Evolutionary conservation across 2,888 invertebrate species (phyloP), one percentile per base, ranked within the genome.

Genomic region (Bursaphelenchus okinawaensis): DNA sequence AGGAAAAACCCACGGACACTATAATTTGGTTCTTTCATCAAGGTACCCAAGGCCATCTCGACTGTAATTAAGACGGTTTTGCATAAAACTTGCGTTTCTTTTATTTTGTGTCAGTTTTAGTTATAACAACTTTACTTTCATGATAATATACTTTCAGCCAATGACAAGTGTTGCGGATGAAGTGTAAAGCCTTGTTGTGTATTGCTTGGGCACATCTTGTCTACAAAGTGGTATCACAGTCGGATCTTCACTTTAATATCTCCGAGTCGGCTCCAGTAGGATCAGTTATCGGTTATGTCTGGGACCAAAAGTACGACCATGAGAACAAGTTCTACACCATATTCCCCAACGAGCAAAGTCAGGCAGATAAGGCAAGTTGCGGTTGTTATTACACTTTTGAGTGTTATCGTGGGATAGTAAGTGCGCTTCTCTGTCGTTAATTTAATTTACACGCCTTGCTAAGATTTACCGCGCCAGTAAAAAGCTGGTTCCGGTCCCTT

Each of bases 311-410:
- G n/a, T 16, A n/a, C 12, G 12, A 12, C 2, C 40, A 40, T n/a
- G n/a, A n/a, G n/a, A n/a, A n/a, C 7, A 69, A 70, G 23, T 80
- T 74, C 64, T 72, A 76, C 65, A 70, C 79, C 19, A 76, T 78
- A n/a, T 80, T 73, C 64, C 74, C 80, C 4, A 74, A 79, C 65
- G 68, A 72, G 40, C 66, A 71, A 20, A 73, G 72, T 40, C 26
- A 52, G 24, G 72, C 74, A 1, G 73, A 75, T 52, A 75, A 78
- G 68, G 78, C 78, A 31, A 66, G 73, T 22, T 55, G 28, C 62
- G 52, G 22, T n/a, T n/a, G n/a, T n/a, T n/a, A n/a, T n/a, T n/a
- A n/a, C n/a, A n/a, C n/a, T n/a, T n/a, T n/a, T n/a, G n/a, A n/a
- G n/a, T n/a, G n/a, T n/a, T n/a, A n/a, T n/a, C n/a, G n/a, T n/a